A percentile compares a stretch with the other conserved stretches of the same genome.
phyloP scores from a whole-genome alignment of 1,140 invertebrate genomes.

The Homarus americanus region DNA sequence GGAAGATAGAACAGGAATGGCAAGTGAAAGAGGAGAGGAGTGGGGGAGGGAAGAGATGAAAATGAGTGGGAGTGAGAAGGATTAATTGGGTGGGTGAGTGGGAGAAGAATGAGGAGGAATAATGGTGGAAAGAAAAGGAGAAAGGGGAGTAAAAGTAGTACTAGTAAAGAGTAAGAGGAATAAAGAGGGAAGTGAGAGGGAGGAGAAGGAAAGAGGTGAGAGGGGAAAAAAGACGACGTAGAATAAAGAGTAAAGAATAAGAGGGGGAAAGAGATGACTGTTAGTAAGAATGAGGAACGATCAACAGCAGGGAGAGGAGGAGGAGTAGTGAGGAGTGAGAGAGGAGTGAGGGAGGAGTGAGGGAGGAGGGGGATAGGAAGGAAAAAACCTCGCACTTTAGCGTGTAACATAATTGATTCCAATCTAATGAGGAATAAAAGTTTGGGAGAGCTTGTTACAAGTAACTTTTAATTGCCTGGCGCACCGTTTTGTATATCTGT shows the following conservation, averaged over 20 bases:
- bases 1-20: too few species aligned
- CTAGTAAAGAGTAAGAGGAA: too few species aligned
- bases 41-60: too few species aligned
- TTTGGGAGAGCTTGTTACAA: conserved; percentile 62
- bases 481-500: conserved; percentile 64
- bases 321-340: neutral
- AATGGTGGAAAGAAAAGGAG: too few species aligned
- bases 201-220: neutral
- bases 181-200: neutral
- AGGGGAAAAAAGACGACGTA: neutral
- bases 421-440: conserved; percentile 65
- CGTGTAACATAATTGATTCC: conserved; percentile 65
- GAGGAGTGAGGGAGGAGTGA: conserved; percentile 8
- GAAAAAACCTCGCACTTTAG: conserved; percentile 55
- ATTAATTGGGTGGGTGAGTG: too few species aligned
- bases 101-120: too few species aligned
- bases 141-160: too few species aligned
- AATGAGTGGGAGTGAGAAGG: too few species aligned
- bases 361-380: neutral
- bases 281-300: too few species aligned
- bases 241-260: neutral
- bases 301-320: too few species aligned
- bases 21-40: too few species aligned
- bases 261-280: neutral
- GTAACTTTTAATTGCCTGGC: conserved; percentile 63